Conservation (phyloP, 2,797 vertebrate species). For the Cephalopachus bancanus region DNA sequence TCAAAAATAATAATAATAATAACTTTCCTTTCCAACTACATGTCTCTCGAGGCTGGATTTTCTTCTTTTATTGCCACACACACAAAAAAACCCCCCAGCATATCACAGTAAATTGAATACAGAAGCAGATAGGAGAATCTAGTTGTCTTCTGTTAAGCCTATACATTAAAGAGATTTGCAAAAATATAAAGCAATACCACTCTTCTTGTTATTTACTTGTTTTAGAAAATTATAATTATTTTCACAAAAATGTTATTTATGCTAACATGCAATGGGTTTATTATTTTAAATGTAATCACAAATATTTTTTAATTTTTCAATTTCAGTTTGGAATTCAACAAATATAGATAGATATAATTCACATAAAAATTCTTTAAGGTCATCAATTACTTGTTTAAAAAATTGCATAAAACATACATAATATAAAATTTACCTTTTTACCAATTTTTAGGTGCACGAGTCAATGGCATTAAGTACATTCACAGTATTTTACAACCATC, state of each 20-base stretch:
- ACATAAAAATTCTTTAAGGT: conserved; percentile 36
- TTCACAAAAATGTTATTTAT: not conserved
- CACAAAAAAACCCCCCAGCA: not conserved
- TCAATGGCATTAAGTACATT: not conserved
- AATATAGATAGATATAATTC: not conserved
- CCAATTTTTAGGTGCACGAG: not conserved
- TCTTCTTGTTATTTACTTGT: not conserved
- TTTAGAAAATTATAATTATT: conserved; percentile 32
- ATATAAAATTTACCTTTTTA: conserved; percentile 12
- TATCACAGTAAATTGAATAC: not conserved
- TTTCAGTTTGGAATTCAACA: conserved; percentile 56
- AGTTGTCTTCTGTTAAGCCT: not conserved
- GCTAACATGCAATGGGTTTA: not conserved
- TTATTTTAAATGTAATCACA: conserved; percentile 22
- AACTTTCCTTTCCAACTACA: not conserved
- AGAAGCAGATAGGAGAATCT: not conserved
- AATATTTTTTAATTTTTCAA: not conserved
- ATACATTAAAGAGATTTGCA: not conserved
- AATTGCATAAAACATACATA: not conserved
- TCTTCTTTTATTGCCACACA: not conserved
- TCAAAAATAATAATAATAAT: no score
- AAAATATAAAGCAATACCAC: conserved; percentile 4
- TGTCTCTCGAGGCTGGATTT: not conserved
- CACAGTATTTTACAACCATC: not conserved
- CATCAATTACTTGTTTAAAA: not conserved